Evolutionary conservation across 2,113 vertebrate species (phyloP).

Genomic region (Forbesichthys agassizii): DNA sequence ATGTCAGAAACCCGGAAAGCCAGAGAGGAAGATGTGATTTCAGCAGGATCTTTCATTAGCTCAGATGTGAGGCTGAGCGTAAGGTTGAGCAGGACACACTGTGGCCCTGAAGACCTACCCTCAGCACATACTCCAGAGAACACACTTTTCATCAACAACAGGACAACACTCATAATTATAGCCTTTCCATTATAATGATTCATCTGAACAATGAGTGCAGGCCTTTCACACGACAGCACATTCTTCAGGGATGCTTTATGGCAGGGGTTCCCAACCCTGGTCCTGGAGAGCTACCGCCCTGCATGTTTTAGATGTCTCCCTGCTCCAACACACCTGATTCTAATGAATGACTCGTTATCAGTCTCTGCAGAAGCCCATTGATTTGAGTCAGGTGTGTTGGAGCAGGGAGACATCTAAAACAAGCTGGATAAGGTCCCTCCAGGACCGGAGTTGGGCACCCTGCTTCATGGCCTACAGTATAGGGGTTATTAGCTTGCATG

Average conservation of each 20-base stretch:
- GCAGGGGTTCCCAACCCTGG: not conserved
- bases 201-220: not conserved
- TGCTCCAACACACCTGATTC: too few relatives aligned
- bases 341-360: too few relatives aligned
- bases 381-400: too few relatives aligned
- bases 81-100: constrained; percentile 20
- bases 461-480: too few relatives aligned
- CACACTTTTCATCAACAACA: constrained; percentile 15
- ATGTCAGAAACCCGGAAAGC: not conserved
- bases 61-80: constrained; percentile 15
- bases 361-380: too few relatives aligned
- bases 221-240: not conserved
- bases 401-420: too few relatives aligned
- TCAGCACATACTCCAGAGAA: not conserved
- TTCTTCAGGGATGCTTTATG: not conserved
- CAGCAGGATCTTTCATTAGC: constrained; percentile 8
- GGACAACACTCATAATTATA: not conserved
- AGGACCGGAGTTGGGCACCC: too few relatives aligned
- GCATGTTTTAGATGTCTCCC: too few relatives aligned
- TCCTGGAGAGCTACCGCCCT: too few relatives aligned
- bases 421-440: too few relatives aligned
- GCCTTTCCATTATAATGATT: not conserved
- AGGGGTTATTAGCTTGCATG: too few relatives aligned
- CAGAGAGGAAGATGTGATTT: constrained; percentile 5
- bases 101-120: constrained; percentile 14